Conservation (phyloP, 2,797 vertebrate genomes). For the Merluccius polli region DNA sequence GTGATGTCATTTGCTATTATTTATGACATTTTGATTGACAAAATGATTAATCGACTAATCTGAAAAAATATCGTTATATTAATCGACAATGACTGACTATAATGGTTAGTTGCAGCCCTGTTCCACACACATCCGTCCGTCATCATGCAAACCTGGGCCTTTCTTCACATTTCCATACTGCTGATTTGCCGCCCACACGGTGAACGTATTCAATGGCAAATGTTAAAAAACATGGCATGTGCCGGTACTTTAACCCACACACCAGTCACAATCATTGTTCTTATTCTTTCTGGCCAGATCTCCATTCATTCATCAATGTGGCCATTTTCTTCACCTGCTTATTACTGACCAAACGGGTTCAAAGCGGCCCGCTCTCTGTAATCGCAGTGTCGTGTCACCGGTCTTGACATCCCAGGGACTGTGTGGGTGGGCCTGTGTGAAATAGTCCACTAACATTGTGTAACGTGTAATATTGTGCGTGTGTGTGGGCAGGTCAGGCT, state of each 20-base stretch:
- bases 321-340: neutral
- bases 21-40: no score
- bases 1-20: no score
- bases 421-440: neutral
- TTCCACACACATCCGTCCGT: neutral
- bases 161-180: constrained; percentile 1
- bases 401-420: neutral
- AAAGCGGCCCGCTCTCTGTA: neutral
- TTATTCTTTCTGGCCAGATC: neutral
- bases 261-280: neutral
- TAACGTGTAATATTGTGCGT: neutral
- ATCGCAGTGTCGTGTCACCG: no score
- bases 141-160: neutral
- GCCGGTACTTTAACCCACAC: neutral
- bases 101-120: no score
- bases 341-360: neutral
- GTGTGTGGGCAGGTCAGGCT: constrained; percentile 78
- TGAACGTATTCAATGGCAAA: neutral
- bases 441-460: neutral
- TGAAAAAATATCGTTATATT: no score
- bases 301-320: neutral
- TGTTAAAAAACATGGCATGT: neutral
- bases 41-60: no score
- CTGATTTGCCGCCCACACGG: neutral
- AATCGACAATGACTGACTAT: no score